These are phyloP conservation scores for Gnatocerus cornutus DNA, from an alignment of 2,888 invertebrate genomes.

Conservation along the genomic window DNA sequence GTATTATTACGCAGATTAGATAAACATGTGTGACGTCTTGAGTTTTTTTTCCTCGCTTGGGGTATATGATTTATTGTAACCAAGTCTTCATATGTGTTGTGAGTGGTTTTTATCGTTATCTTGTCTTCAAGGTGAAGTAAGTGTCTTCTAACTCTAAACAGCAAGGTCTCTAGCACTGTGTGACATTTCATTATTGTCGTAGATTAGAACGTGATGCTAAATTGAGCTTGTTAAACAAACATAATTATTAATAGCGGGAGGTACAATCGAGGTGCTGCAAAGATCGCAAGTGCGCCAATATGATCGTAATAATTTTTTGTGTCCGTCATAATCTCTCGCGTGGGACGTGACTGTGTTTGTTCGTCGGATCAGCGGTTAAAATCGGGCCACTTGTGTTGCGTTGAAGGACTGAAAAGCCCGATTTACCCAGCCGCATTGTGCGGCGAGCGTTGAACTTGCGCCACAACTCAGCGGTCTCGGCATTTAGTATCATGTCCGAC, in stretches of 20 bases:
- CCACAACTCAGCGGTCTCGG: constrained; percentile 47
- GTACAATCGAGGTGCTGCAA: constrained; percentile 49
- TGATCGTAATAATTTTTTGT: constrained; percentile 45
- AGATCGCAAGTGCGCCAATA: constrained; percentile 41
- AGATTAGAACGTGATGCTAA: constrained; percentile 58
- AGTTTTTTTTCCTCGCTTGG: constrained; percentile 7
- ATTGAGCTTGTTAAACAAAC: constrained; percentile 57
- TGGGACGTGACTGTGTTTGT: constrained; percentile 50
- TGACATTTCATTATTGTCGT: constrained; percentile 57
- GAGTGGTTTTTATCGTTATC: constrained; percentile 7
- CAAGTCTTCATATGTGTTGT: neutral
- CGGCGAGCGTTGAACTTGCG: constrained; percentile 66
- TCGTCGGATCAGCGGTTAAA: constrained; percentile 54
- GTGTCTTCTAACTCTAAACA: neutral
- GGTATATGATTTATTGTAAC: constrained; percentile 11
- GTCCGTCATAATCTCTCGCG: constrained; percentile 48
- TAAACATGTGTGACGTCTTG: constrained; percentile 22
- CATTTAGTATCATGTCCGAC: constrained; percentile 49
- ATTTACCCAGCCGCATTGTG: constrained; percentile 66
- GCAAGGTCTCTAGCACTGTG: constrained; percentile 49
- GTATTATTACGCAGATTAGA: constrained; percentile 31
- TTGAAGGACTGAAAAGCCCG: constrained; percentile 60
- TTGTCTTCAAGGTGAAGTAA: neutral
- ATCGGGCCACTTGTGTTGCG: constrained; percentile 61
- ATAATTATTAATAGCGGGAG: constrained; percentile 52